A percentile compares a stretch with the other conserved stretches of the same genome.
Evolutionary conservation across 2,888 invertebrate genomes (phyloP).

Genomic region (Nemoura dubitans): DNA sequence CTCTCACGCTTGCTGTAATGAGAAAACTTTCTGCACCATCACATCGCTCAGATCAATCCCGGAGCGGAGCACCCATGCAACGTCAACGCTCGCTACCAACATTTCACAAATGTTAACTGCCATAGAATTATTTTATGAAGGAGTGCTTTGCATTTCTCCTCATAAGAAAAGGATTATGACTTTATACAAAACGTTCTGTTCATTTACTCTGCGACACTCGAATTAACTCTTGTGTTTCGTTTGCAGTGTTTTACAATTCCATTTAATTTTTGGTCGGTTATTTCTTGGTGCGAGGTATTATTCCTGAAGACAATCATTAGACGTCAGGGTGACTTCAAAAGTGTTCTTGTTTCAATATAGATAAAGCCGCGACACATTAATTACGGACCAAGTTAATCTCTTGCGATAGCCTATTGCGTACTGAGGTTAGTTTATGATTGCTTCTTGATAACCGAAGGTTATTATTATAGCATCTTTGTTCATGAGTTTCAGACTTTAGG

Average conservation of each 20-base stretch:
- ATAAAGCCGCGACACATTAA: too few species aligned
- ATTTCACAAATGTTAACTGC: neutral
- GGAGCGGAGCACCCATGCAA: neutral
- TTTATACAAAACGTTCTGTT: neutral
- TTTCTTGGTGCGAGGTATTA: too few species aligned
- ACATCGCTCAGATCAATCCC: neutral
- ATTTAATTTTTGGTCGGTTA: too few species aligned
- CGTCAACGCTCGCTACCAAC: neutral
- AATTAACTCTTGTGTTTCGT: neutral
- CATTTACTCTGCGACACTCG: neutral
- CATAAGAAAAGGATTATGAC: neutral
- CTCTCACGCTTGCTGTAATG: neutral
- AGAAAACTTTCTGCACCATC: slow-evolving; percentile 5
- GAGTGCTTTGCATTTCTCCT: neutral
- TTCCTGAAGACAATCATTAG: too few species aligned
- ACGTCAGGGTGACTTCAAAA: too few species aligned
- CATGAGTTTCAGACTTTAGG: too few species aligned
- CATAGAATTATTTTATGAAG: neutral
- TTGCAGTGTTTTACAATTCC: neutral
- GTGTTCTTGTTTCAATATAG: too few species aligned
- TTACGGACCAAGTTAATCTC: too few species aligned
- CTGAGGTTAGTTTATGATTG: too few species aligned
- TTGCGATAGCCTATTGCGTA: too few species aligned
- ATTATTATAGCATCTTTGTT: too few species aligned
- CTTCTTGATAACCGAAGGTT: too few species aligned